phyloP scores from a whole-genome alignment of 1,140 invertebrate species.

The Schlechtendalia chinensis region DNA sequence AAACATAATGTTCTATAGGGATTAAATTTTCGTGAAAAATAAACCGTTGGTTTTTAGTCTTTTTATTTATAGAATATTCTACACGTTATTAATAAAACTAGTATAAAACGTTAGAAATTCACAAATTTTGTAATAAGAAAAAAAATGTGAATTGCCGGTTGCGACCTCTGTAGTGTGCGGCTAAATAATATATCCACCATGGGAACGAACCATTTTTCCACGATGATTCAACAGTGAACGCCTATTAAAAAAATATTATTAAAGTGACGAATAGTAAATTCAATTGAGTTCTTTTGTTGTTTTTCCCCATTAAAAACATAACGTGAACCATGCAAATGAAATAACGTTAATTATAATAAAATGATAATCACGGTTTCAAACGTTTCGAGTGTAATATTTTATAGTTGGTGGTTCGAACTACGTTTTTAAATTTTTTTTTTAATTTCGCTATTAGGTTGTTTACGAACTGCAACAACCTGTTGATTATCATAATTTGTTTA shows the following conservation, averaged over 20 bases:
- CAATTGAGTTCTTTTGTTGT: neutral
- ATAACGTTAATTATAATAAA: neutral
- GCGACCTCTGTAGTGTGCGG: neutral
- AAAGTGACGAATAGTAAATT: neutral
- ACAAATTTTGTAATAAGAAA: neutral
- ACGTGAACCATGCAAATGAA: neutral
- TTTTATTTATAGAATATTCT: no score
- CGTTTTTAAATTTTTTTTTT: neutral
- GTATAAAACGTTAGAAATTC: neutral
- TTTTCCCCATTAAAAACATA: neutral
- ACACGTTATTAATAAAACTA: no score
- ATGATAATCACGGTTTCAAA: constrained; percentile 4
- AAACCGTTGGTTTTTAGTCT: no score
- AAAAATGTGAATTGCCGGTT: neutral
- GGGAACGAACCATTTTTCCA: neutral
- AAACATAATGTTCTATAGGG: no score
- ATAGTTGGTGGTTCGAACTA: neutral
- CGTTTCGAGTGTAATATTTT: neutral
- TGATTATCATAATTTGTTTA: constrained; percentile 17
- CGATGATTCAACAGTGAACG: neutral
- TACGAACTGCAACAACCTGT: neutral
- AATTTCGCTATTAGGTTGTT: neutral
- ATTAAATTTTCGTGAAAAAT: no score
- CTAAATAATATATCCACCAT: neutral
- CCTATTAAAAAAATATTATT: no score